A percentile compares a stretch with the other conserved stretches of the same genome.
These are phyloP conservation scores for Zonitis immaculata DNA, from an alignment of 2,888 invertebrate species.

Conservation along the genomic window DNA sequence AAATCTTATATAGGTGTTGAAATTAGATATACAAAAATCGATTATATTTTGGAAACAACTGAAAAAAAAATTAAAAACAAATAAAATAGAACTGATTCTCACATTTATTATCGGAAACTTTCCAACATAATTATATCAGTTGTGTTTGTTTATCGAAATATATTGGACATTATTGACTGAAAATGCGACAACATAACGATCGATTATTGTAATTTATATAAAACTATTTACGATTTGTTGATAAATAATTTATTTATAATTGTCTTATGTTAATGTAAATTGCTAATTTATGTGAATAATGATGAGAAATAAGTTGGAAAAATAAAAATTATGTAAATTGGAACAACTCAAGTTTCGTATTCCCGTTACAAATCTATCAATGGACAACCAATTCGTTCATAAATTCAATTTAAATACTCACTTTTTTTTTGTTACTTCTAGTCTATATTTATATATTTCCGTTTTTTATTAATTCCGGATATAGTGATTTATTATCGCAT, in stretches of 20 bases:
- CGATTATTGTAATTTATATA: not conserved
- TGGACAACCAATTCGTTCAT: not conserved
- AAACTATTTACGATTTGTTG: not conserved
- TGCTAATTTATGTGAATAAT: not conserved
- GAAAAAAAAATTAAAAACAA: no score
- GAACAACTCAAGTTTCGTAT: not conserved
- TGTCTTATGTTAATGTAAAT: not conserved
- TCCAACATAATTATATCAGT: not conserved
- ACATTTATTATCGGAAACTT: no score
- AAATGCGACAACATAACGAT: not conserved
- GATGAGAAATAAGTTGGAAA: not conserved
- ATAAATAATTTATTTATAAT: not conserved
- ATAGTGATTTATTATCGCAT: not conserved
- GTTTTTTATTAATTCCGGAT: not conserved
- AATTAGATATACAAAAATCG: no score
- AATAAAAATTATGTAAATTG: not conserved
- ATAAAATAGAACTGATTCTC: no score
- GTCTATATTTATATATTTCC: not conserved
- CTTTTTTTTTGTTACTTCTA: no score
- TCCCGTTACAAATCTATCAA: slow-evolving; percentile 1
- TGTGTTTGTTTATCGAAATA: not conserved
- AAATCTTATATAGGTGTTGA: slow-evolving; percentile 13
- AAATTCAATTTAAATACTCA: not conserved
- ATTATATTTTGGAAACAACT: no score
- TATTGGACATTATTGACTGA: not conserved